These are phyloP conservation scores for Helogale parvula DNA, from an alignment of 2,113 vertebrate species.

Conservation along the genomic window DNA sequence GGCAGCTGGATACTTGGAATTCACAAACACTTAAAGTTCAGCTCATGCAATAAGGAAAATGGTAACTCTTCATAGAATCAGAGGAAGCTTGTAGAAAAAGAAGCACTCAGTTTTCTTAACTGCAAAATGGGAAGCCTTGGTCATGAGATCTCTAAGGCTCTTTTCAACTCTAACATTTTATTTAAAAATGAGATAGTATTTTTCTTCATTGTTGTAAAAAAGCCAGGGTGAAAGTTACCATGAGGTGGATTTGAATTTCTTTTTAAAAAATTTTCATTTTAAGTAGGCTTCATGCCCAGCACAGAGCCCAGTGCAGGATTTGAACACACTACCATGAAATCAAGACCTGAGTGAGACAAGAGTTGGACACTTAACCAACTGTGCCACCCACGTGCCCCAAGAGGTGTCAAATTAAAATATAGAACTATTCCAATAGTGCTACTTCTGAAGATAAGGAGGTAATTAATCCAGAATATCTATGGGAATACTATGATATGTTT, in stretches of 20 bases:
- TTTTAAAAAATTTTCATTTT: no score
- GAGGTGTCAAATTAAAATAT: neutral
- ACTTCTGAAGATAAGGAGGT: neutral
- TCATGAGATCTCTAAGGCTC: neutral
- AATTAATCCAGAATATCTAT: conserved; percentile 17
- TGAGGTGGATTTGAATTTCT: neutral
- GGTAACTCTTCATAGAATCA: neutral
- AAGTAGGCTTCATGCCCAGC: no score
- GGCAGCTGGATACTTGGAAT: neutral
- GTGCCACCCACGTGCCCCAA: no score
- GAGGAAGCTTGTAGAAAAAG: neutral
- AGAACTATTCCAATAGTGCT: neutral
- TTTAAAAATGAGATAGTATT: neutral
- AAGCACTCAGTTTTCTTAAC: neutral
- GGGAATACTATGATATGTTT: neutral
- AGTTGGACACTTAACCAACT: no score
- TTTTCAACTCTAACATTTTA: neutral
- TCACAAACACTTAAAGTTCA: neutral
- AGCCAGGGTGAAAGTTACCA: neutral
- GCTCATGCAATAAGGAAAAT: neutral
- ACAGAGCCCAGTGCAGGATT: no score
- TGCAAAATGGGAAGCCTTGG: neutral
- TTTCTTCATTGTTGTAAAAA: neutral
- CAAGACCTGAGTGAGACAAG: no score
- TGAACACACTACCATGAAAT: no score